Base-by-base conservation (phyloP, 2,113 vertebrate genomes). In the Fregetta grallaria region DNA sequence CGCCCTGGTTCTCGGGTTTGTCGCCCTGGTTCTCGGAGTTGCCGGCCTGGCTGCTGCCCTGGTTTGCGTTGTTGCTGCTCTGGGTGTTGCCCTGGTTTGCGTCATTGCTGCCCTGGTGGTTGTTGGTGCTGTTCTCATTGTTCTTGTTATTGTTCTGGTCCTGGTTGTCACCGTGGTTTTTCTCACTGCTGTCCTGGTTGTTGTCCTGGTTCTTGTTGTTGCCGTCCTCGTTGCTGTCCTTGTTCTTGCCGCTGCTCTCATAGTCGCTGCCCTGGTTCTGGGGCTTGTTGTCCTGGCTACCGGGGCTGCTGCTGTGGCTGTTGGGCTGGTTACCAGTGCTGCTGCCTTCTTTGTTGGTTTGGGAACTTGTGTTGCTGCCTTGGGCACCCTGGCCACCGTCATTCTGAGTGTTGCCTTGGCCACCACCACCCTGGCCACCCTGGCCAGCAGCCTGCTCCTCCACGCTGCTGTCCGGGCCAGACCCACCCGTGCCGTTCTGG, bases 401-500 rank as follows among this genome's bases (percentile, higher is more conserved):
- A 22, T 7, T 7, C 49, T 25, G 47, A 49, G 20, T 12, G 22
- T 7, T 49, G 38, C 14, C 29, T 25, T 58, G 56, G 40, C 30
- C 30, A 10, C 32, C 18, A 9, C 8, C 45, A 45, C 45, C 19
- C 45, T 45, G 45, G 45, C 45, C 45, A 19, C 8, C 45, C 18
- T 45, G 44, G 44, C 44, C 44, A 45, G 15, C 3, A 3, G 6
- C 6, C 38, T 30, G 38, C 10, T 18, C 11, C 25, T 29, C 19
- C 9, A 1, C 0, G 7, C 7, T 3, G 40, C 12, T 55, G 7
- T 19, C 1, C 5, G 1, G 15, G 17, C 3, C 32, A 36, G 62
- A 11, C 1, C 0, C 3, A 13, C 1, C 4, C 3, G 3, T 5
- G 3, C 3, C 2, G 5, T n/a, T 13, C 38, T 4, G 36, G 7